Base-by-base conservation (phyloP, 2,113 vertebrate genomes). In the Meriones unguiculatus region DNA sequence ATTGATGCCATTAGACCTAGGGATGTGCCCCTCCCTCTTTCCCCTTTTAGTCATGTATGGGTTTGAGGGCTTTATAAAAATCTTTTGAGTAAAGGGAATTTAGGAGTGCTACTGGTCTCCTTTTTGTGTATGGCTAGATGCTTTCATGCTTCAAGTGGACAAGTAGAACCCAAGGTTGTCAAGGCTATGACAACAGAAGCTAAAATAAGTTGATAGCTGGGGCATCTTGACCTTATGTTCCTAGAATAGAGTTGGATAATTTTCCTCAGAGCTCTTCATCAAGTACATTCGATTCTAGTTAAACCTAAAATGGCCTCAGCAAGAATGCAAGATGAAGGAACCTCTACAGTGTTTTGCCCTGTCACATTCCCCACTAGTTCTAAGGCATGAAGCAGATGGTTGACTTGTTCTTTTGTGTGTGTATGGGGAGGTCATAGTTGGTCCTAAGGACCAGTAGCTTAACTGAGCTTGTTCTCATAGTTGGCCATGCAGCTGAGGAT, bases 51-150 rank as follows among this genome's bases (percentile, higher is more conserved):
- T 35, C 17, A 20, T 35, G 10, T 89, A 72, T 77, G 41, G 46
- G 50, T 93, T 90, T 70, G 70, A 80, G 59, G 52, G 84, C 69
- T 73, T 57, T 73, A n/a, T 80, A 52, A 54, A 93, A 67, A 57
- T 24, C 57, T 57, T 88, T 72, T 80, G 41, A 50, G 17, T 7
- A 72, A 81, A 41, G 84, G 70, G 75, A 59, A 46, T 22, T 67
- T 64, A 64, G 54, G 81, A 92, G 28, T 67, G 85, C 35, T 64
- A 15, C 70, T 62, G 38, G 22, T 84, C 20, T 41, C 12, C 18
- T 38, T 84, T 41, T 67, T 91, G 13, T 54, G 12, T 41, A 24
- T 93, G 62, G 62, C 82, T 91, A 57, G 57, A 24, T 57, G 38
- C 67, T 76, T 77, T 65, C 20, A n/a, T 54, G 65, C n/a, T 89